Base-by-base conservation (phyloP, 2,888 invertebrate species). In the Euclidia mi region DNA sequence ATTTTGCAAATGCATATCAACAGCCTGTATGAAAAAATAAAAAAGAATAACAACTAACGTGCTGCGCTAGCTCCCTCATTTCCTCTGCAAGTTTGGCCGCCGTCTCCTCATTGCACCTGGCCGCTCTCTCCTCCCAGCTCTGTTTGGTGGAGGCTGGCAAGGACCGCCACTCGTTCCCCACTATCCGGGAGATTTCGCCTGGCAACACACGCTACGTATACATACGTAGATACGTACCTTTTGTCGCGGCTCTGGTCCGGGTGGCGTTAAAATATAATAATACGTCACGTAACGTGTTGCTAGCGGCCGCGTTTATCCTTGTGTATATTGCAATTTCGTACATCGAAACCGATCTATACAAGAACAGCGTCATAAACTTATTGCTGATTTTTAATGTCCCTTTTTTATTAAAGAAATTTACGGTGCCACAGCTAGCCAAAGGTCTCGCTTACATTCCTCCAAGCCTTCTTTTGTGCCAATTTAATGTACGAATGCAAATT, bases 51-150 rank as follows among this genome's bases (percentile, higher is more conserved):
- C n/a, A 57, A 92, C 94, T 82, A 64, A 91, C 92, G 65, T 92
- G 92, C 35, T 88, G 95, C 62, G 78, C 85, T 15, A 94, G 72
- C 59, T 94, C 94, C 29, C 88, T 62, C 89, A 91, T 81, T 67
- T 95, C 96, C 63, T 96, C 94, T 0, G 95, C 95, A 35, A 95
- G 88, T 37, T 95, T 95, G 1, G 97, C 96, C 17, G 97, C 95
- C 7, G 96, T 96, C 85, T 98, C 98, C 87, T 98, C 98, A 82
- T 99, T 99, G 87, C 98, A 96, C 78, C 96, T 96, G 25, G 96
- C 96, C 0, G 99, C 99, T 49, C 97, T 96, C 87, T 99, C 98
- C 92, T 99, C 99, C 97, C 99, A 99, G 61, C 96, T 96, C 88
- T 98, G 98, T 87, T 99, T 99, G 69, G 98, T 98, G 51, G 96